These are phyloP conservation scores for Caenorhabditis latens DNA, from an alignment of 1,140 invertebrate species.

Conservation along the genomic window DNA sequence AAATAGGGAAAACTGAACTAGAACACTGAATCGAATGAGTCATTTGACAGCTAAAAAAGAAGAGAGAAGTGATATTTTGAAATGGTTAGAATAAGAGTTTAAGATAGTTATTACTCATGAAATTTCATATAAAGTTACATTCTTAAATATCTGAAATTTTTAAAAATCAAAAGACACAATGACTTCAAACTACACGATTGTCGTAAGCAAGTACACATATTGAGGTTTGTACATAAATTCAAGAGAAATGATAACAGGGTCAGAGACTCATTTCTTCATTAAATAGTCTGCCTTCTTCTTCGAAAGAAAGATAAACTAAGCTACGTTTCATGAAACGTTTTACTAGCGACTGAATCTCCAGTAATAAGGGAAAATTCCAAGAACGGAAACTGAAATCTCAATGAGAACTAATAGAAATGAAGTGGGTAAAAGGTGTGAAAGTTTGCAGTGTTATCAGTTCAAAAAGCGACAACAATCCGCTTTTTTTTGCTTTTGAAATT, in stretches of 20 bases:
- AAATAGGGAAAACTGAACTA: background rate
- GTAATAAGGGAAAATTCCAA: background rate
- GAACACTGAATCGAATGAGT: background rate
- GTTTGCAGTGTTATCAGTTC: background rate
- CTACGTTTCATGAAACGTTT: no score
- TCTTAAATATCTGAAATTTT: no score
- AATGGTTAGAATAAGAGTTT: background rate
- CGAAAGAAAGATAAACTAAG: background rate
- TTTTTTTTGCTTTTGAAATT: slow-evolving; percentile 19
- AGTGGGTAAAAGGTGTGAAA: slow-evolving; percentile 14
- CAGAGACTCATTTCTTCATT: no score
- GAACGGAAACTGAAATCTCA: background rate
- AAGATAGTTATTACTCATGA: background rate
- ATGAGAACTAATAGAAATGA: background rate
- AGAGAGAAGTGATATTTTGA: background rate
- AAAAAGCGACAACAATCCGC: slow-evolving; percentile 30
- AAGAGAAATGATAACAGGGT: background rate
- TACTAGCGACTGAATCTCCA: background rate
- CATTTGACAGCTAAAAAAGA: background rate
- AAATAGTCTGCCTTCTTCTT: no score
- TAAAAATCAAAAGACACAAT: background rate
- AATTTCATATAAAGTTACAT: no score
- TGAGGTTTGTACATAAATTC: background rate
- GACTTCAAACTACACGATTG: background rate
- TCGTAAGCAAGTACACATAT: background rate